Evolutionary conservation across 2,797 vertebrate genomes (phyloP).

Genomic region (Psittacula derbiana): DNA sequence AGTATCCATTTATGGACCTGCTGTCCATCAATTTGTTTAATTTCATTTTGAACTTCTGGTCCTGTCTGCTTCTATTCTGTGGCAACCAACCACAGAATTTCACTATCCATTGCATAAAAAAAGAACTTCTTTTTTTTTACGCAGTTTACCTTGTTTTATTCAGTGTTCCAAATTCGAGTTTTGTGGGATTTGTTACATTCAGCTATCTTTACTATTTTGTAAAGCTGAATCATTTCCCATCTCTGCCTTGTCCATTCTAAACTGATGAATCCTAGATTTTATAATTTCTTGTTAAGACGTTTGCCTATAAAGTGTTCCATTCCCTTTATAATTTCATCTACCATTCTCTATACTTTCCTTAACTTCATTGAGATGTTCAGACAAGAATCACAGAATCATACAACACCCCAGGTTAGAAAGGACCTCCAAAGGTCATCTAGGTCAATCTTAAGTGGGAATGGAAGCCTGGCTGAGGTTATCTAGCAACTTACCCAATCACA

Average conservation of each 20-base stretch:
- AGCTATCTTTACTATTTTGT: not conserved
- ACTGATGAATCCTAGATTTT: not conserved
- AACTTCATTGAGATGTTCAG: not conserved
- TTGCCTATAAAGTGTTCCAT: not conserved
- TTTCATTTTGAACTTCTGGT: conserved; percentile 15
- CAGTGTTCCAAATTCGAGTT: not conserved
- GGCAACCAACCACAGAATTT: not conserved
- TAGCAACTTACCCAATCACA: not conserved
- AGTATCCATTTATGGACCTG: conserved; percentile 33
- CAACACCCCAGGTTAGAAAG: not conserved
- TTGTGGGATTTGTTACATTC: not conserved
- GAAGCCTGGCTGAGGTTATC: not conserved
- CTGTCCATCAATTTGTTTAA: conserved; percentile 34
- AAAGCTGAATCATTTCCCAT: not conserved
- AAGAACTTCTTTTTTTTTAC: not conserved
- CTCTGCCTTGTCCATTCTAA: not conserved
- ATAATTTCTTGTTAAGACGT: not conserved
- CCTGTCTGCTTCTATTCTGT: not conserved
- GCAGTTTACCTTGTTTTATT: not conserved
- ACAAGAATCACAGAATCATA: not conserved
- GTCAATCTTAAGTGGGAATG: not conserved
- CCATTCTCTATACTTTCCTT: not conserved
- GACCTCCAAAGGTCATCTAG: not conserved
- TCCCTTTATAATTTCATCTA: not conserved
- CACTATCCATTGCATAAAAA: not conserved